Conservation (phyloP, 2,888 invertebrate species). For the Machimus rusticus region DNA sequence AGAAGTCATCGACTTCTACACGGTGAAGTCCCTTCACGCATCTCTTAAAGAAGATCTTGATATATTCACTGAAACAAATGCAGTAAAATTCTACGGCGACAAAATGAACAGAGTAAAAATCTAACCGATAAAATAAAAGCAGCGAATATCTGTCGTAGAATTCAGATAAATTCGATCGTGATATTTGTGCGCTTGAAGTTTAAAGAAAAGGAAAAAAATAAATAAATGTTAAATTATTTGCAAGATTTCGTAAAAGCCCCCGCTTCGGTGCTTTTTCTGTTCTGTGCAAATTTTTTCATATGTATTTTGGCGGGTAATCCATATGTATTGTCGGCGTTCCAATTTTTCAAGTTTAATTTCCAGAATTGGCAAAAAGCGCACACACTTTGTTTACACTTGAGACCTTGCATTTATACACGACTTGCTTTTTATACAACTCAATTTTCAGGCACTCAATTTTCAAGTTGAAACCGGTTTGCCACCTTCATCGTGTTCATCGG, state of each 20-base stretch:
- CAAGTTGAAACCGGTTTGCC: neutral
- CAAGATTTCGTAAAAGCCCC: neutral
- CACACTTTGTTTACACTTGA: neutral
- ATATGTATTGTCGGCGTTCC: neutral
- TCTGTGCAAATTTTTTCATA: neutral
- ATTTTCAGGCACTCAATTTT: neutral
- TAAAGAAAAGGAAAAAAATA: neutral
- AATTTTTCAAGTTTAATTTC: neutral
- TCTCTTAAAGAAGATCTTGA: neutral
- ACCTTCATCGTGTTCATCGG: neutral
- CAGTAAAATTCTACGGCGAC: neutral
- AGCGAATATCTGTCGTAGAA: neutral
- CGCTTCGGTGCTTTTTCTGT: neutral
- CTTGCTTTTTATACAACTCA: neutral
- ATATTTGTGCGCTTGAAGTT: neutral
- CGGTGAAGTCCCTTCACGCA: neutral
- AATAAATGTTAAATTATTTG: neutral
- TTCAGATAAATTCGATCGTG: too few species aligned
- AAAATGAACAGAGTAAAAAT: neutral
- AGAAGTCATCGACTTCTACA: neutral
- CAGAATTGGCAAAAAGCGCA: neutral
- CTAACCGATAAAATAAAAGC: neutral
- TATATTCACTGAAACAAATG: neutral
- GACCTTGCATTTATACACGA: neutral
- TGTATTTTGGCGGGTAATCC: too few species aligned